Base-by-base conservation (phyloP, 1,140 invertebrate genomes). In the Dendrolimus kikuchii region DNA sequence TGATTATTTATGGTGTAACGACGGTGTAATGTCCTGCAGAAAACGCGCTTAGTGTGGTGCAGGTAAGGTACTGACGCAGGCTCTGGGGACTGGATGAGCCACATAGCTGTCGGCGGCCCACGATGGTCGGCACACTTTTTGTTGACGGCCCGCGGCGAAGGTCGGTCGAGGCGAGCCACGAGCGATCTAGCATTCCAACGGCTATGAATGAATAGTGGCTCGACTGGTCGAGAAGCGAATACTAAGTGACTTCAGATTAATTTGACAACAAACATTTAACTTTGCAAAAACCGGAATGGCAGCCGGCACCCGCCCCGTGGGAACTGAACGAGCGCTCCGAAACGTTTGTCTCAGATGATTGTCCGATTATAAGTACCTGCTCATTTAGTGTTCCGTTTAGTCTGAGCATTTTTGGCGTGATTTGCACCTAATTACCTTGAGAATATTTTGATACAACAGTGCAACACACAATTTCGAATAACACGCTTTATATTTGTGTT, bases 251-350 rank as follows among this genome's bases (percentile, higher is more conserved):
- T 77, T 74, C 66, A 76, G 80, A 83, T 83, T 81, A 86, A 86
- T 81, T 83, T 86, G 80, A 83, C 81, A 83, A 86, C 80, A 83
- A 86, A 81, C 74, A 80, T 80, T 80, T 74, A 75, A 79, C 75
- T 77, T 78, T 64, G 74, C 79, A 72, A 80, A 79, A 83, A 86
- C 81, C 81, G 80, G 81, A 79, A 77, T 77, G 68, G 50, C 55
- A 42, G 62, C 62, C 58, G 66, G 68, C 74, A 76, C 75, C 73
- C 74, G 77, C 72, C 74, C 72, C 81, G 81, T 86, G 81, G 81
- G 81, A 86, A 85, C 65, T 66, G 56, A 23, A 23, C 55, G 52
- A 53, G 51, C 54, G 49, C 46, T n/a, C 53, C 63, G 55, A 68
- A 73, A 70, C 71, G 72, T 76, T 71, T 76, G 76, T 81, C 70